phyloP scores from a whole-genome alignment of 2,113 vertebrate species.

The Thymallus thymallus region DNA sequence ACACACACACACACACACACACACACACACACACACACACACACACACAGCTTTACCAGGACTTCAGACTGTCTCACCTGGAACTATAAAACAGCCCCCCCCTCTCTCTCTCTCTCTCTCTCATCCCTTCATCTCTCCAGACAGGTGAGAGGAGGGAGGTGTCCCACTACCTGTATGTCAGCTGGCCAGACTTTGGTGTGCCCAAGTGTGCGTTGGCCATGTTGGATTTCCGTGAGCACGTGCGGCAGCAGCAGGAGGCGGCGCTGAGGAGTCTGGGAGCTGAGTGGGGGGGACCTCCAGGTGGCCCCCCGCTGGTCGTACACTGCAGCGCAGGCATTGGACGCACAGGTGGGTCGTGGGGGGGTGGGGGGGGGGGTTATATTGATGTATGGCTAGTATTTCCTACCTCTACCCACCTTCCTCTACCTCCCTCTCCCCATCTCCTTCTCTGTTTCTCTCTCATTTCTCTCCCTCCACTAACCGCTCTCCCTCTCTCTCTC shows the following conservation, averaged over 20 bases:
- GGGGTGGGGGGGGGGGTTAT: no score
- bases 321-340: slow-evolving; percentile 81
- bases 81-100: slow-evolving; percentile 72
- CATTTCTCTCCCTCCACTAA: neutral
- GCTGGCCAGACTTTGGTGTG: slow-evolving; percentile 81
- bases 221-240: slow-evolving; percentile 77
- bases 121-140: slow-evolving; percentile 34
- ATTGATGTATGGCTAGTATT: no score
- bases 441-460: fast-evolving
- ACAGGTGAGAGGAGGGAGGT: slow-evolving; percentile 75
- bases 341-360: slow-evolving; percentile 67
- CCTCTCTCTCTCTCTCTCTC: neutral
- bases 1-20: no score
- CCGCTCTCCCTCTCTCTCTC: neutral
- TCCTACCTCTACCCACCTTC: no score
- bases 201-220: slow-evolving; percentile 79
- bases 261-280: slow-evolving; percentile 64
- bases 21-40: no score
- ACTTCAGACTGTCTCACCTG: slow-evolving; percentile 76
- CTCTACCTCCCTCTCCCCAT: neutral
- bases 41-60: slow-evolving; percentile 69
- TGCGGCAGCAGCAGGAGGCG: slow-evolving; percentile 67
- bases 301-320: slow-evolving; percentile 76
- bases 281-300: slow-evolving; percentile 70
- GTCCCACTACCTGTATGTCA: slow-evolving; percentile 78